A percentile compares a stretch with the other conserved stretches of the same genome.
These are phyloP conservation scores for Rhynchotus rufescens DNA, from an alignment of 2,797 vertebrate genomes.

Conservation along the genomic window DNA sequence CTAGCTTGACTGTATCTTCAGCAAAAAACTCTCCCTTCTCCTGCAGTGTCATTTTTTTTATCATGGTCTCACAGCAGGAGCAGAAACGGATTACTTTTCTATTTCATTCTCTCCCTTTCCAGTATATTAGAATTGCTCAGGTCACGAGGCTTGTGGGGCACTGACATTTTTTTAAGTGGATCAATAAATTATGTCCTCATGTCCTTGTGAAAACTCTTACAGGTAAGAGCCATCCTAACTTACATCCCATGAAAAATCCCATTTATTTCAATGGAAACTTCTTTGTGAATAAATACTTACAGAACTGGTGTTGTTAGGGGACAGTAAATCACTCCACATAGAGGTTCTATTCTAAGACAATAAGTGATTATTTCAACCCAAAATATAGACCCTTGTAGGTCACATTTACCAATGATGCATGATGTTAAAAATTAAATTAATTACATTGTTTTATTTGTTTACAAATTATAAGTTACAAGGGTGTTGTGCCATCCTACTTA, in stretches of 20 bases:
- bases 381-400: neutral
- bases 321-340: neutral
- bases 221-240: neutral
- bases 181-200: neutral
- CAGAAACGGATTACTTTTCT: neutral
- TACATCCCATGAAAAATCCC: neutral
- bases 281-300: neutral
- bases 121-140: neutral
- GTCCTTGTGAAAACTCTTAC: neutral
- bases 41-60: neutral
- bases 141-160: neutral
- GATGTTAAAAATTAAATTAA: constrained; percentile 11
- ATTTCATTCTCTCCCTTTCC: neutral
- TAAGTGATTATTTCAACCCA: neutral
- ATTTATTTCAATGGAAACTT: neutral
- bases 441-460: constrained; percentile 15
- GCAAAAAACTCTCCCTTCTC: neutral
- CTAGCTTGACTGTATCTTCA: neutral
- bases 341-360: neutral
- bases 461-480: constrained; percentile 15
- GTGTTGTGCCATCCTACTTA: neutral
- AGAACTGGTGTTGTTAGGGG: neutral
- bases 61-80: neutral
- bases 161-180: neutral
- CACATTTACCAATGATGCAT: constrained; percentile 27